Evolutionary conservation across 2,797 vertebrate genomes (phyloP).

Genomic region (Siniperca undulata): DNA sequence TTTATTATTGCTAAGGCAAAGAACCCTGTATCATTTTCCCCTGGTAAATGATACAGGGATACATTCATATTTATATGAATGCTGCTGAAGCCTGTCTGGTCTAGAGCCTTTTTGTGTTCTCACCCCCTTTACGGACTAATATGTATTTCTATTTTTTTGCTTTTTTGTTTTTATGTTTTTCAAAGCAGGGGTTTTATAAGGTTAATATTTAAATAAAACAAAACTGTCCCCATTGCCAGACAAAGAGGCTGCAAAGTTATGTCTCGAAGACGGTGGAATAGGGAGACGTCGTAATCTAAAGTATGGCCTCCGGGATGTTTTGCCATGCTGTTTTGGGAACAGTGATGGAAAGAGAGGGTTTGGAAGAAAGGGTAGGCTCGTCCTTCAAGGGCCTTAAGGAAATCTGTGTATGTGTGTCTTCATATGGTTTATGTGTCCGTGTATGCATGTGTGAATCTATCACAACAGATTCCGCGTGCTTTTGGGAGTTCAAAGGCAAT

Average conservation of each 20-base stretch:
- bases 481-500: constrained; percentile 76
- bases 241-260: constrained; percentile 51
- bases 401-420: constrained; percentile 59
- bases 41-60: background rate
- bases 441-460: constrained; percentile 49
- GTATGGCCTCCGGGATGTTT: constrained; percentile 61
- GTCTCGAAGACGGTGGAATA: constrained; percentile 39
- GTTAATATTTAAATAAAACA: constrained; percentile 70
- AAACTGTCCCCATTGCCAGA: constrained; percentile 56
- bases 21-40: constrained; percentile 27
- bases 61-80: constrained; percentile 7
- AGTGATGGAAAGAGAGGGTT: constrained; percentile 60
- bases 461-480: constrained; percentile 61
- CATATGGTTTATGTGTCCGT: constrained; percentile 42
- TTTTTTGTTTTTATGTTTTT: constrained; percentile 39
- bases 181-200: constrained; percentile 45
- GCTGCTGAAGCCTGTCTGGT: background rate
- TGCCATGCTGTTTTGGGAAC: constrained; percentile 63
- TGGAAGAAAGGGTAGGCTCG: constrained; percentile 44
- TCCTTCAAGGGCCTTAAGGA: constrained; percentile 54
- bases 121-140: background rate
- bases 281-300: constrained; percentile 58
- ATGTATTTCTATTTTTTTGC: background rate
- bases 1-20: constrained; percentile 47
- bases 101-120: background rate